Evolutionary conservation across 2,888 invertebrate species (phyloP).

Genomic region (Leptopilina myrica): DNA sequence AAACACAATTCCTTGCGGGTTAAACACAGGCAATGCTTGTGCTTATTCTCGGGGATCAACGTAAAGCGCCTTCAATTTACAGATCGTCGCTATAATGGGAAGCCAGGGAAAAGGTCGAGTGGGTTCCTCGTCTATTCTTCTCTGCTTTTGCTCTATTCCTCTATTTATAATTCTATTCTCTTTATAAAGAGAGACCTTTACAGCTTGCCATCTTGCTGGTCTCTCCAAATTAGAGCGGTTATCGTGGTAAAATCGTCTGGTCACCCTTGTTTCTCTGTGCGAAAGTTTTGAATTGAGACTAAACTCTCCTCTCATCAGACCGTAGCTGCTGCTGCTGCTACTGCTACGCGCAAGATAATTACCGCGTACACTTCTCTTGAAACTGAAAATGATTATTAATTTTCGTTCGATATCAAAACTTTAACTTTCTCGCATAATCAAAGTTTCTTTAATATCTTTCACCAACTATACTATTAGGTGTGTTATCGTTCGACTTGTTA

Average conservation of each 20-base stretch:
- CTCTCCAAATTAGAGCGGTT: slow-evolving; percentile 60
- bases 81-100: slow-evolving; percentile 58
- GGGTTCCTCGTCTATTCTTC: slow-evolving; percentile 40
- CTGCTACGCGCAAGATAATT: background rate
- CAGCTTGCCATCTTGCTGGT: slow-evolving; percentile 54
- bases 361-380: slow-evolving; percentile 11
- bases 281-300: slow-evolving; percentile 26
- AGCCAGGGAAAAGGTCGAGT: slow-evolving; percentile 50
- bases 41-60: slow-evolving; percentile 36
- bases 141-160: slow-evolving; percentile 45
- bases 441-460: background rate
- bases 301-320: background rate
- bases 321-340: background rate
- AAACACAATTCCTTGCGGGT: slow-evolving; percentile 7
- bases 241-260: slow-evolving; percentile 57
- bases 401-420: slow-evolving; percentile 35
- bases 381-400: slow-evolving; percentile 33
- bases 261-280: slow-evolving; percentile 19
- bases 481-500: slow-evolving; percentile 26
- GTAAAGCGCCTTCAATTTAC: slow-evolving; percentile 56
- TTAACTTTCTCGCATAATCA: background rate
- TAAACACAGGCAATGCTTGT: slow-evolving; percentile 11
- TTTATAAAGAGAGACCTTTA: slow-evolving; percentile 60
- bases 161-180: slow-evolving; percentile 62
- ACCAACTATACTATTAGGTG: slow-evolving; percentile 1